Evolutionary conservation across 2,797 vertebrate species (phyloP), one percentile per base, ranked within the genome.

Genomic region (Avahi laniger): DNA sequence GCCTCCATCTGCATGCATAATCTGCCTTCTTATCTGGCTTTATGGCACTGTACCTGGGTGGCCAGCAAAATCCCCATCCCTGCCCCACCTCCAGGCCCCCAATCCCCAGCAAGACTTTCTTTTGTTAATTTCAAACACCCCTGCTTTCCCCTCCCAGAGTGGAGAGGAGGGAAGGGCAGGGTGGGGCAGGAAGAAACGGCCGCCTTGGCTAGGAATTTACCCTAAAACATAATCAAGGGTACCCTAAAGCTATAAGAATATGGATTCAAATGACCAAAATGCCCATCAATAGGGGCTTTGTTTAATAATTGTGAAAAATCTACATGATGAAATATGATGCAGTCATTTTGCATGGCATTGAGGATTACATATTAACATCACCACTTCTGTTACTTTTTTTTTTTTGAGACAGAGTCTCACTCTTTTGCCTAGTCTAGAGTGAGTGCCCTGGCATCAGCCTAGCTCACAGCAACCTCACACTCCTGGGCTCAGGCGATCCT

Each of bases 331-430:
- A 81, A 24, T 67, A 43, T 14, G 52, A 7, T 1, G 28, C 11
- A 18, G 30, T 63, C n/a, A 5, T 43, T n/a, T 24, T 0, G 5
- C 3, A 0, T 1, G 54, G 38, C 41, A 22, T 14, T 3, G 46
- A 59, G 20, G 20, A 12, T 15, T 70, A 4, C 0, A 9, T 0
- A 8, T 4, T 12, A 43, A 57, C 6, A 20, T 67, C 33, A 5
- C 35, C 7, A 2, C 0, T 4, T n/a, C n/a, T n/a, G n/a, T n/a
- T n/a, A n/a, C n/a, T n/a, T n/a, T n/a, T n/a, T n/a, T n/a, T n/a
- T n/a, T n/a, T n/a, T n/a, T n/a, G n/a, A n/a, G n/a, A n/a, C n/a
- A n/a, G n/a, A n/a, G n/a, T n/a, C n/a, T n/a, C n/a, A n/a, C n/a
- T n/a, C n/a, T n/a, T n/a, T n/a, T n/a, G n/a, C n/a, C n/a, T n/a